Evolutionary conservation across 23 tunicate genomes (phyloP), one percentile per base, ranked within the genome.

Genomic region (Clavelina lepadiformis): DNA sequence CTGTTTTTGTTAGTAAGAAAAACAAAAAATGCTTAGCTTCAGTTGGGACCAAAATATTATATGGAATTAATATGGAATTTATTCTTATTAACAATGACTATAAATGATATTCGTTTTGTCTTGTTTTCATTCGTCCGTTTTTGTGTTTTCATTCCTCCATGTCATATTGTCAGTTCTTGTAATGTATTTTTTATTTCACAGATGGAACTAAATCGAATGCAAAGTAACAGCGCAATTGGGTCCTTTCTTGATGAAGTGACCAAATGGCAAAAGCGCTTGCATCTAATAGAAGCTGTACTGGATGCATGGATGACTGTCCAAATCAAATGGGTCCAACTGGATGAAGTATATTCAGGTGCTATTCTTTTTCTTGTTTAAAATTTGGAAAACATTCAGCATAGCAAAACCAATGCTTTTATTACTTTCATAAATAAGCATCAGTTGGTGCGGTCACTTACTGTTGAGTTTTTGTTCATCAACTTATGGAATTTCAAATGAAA

Each of bases 231-330:
- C 56, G 83, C 89, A 20, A 77, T 89, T 22, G 97, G 97, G 5
- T 89, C 97, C 27, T 89, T 89, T 66, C 83, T 76, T 6, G 97
- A 89, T 75, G 97, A 89, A 65, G 97, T 89, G 23, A 89, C 88
- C 28, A 89, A 89, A 45, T 89, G 97, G 97, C 97, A 81, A 75
- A 89, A 81, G 62, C 51, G 69, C 5, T 69, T 89, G 47, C 97
- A 89, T n/a, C 54, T 81, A 35, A 58, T 89, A 13, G 97, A 89
- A 60, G 89, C 80, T 3, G 97, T 89, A 68, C 66, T 89, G 51
- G 89, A 76, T 33, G 75, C 79, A 22, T 89, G 88, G 97, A 78
- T 81, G 32, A 81, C 69, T 31, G 97, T 81, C 31, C 97, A 89
- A 62, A 61, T 21, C 28, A 81, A 89, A 47, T 89, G 97, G 97